Base-by-base conservation (phyloP, 2,113 vertebrate species). In the Actenoides hombroni region DNA sequence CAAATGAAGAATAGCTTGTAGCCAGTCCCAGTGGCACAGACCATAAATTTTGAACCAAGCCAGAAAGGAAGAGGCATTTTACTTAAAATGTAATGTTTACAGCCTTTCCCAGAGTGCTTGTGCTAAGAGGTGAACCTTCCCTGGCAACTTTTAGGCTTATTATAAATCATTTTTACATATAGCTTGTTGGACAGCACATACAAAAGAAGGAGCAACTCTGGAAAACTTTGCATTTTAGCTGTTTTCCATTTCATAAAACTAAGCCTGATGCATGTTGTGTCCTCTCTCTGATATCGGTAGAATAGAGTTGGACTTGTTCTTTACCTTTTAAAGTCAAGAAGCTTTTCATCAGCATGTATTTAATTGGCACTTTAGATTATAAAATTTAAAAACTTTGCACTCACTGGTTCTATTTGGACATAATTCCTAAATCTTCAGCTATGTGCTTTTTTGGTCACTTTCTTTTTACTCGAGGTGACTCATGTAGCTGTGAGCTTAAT, bases 401-500 rank as follows among this genome's bases (percentile, higher is more conserved):
- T 39, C 42, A n/a, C 63, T 90, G 74, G 37, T 79, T 83, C 16
- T 80, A 33, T 70, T 86, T 42, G 84, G 67, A 49, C 25, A 71
- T 21, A 93, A 16, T 48, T 92, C 44, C 44, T 84, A 92, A 71
- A 91, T 64, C 90, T 91, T 40, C 6, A 1, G 42, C 42, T 80
- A 80, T 63, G 39, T 85, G 73, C 65, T 86, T 94, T 96, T 98
- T 96, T 71, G 79, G 90, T 95, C 91, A 95, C 79, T 94, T 91
- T 67, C 81, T 90, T 97, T 95, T 95, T 84, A 95, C 95, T 92
- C 59, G 91, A 96, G 94, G 97, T 97, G 95, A 97, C 96, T 97
- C 97, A 96, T 85, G 89, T 73, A 95, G 76, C 96, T 96, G 51
- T 95, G 93, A 96, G 88, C 86, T 95, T 98, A 98, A 98, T 40